phyloP scores from a whole-genome alignment of 2,797 vertebrate species.

The Atherinosoma microstoma region DNA sequence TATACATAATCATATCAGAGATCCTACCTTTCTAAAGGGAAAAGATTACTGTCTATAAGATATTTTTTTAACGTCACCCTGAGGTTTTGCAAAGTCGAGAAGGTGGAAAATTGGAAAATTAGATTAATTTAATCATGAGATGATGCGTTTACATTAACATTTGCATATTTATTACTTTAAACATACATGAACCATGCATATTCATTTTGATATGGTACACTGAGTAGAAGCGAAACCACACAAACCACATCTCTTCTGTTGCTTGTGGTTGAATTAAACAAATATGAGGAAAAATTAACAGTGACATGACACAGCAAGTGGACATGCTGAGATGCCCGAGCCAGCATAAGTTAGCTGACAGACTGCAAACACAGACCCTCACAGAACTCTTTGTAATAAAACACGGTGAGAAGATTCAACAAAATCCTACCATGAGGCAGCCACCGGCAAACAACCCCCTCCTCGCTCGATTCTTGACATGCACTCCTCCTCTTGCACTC shows the following conservation, averaged over 20 bases:
- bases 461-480: slow-evolving; percentile 64
- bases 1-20: slow-evolving; percentile 15
- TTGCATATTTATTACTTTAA: too few species aligned
- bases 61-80: not conserved
- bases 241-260: not conserved
- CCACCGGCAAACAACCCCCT: slow-evolving; percentile 65
- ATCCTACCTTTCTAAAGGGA: slow-evolving; percentile 11
- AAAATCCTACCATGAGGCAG: slow-evolving; percentile 67
- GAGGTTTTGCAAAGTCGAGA: too few species aligned
- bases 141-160: not conserved
- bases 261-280: slow-evolving; percentile 17
- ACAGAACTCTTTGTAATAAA: slow-evolving; percentile 54
- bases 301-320: slow-evolving; percentile 3
- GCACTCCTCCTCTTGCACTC: slow-evolving; percentile 66
- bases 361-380: slow-evolving; percentile 40
- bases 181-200: not conserved
- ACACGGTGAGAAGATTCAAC: slow-evolving; percentile 58
- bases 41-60: slow-evolving; percentile 5
- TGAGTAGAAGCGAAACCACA: too few species aligned
- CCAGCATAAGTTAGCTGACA: slow-evolving; percentile 38
- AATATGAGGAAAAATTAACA: slow-evolving; percentile 23
- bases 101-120: too few species aligned
- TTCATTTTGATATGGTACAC: not conserved
- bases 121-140: not conserved
- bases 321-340: slow-evolving; percentile 14